These are phyloP conservation scores for Masticophis lateralis DNA, from an alignment of 2,797 vertebrate genomes.

Conservation along the genomic window DNA sequence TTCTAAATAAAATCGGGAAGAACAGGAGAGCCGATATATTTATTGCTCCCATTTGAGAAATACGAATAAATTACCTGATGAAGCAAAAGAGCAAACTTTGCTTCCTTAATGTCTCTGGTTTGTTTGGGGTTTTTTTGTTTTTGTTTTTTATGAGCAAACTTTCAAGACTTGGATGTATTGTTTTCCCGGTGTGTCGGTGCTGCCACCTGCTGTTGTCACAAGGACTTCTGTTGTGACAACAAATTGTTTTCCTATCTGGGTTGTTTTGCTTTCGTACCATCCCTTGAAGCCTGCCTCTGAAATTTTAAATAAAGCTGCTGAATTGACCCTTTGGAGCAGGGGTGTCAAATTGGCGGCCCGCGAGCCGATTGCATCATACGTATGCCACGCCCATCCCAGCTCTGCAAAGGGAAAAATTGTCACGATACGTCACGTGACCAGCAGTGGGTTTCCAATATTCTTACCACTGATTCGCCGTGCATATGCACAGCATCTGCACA, in stretches of 20 bases:
- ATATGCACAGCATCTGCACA: too few relatives aligned
- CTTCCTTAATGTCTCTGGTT: not conserved
- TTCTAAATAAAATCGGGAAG: not conserved
- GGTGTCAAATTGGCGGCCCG: too few relatives aligned
- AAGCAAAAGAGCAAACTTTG: fast-evolving
- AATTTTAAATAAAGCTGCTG: not conserved
- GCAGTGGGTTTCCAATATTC: too few relatives aligned
- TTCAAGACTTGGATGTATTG: not conserved
- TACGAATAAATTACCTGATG: not conserved
- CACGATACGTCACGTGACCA: too few relatives aligned
- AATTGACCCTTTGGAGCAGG: not conserved
- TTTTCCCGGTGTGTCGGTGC: constrained; percentile 20
- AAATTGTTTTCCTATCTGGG: not conserved
- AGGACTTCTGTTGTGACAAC: not conserved
- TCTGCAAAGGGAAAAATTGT: too few relatives aligned
- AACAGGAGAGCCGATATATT: not conserved
- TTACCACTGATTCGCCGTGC: too few relatives aligned
- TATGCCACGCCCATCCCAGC: too few relatives aligned
- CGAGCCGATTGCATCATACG: fast-evolving
- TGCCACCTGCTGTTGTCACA: constrained; percentile 56
- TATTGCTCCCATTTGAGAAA: not conserved
- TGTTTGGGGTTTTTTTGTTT: too few relatives aligned
- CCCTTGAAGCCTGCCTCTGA: not conserved
- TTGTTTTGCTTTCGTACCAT: not conserved
- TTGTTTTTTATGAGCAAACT: not conserved